Conservation (phyloP, 2,888 invertebrate genomes). For the Drosophila nr. perissopoda region DNA sequence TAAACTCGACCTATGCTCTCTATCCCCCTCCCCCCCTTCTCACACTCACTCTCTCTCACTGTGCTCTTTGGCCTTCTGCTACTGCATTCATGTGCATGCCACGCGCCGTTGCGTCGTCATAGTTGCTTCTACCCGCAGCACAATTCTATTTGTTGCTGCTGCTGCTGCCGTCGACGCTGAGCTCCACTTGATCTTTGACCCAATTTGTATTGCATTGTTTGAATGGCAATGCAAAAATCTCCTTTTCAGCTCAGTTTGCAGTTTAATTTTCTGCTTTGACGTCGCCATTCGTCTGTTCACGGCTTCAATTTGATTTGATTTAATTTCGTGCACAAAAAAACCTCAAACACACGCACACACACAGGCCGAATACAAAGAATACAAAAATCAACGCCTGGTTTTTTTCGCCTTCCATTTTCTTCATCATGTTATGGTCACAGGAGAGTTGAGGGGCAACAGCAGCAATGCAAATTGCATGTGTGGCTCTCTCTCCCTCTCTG, state of each 20-base stretch:
- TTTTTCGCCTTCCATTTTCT: slow-evolving; percentile 51
- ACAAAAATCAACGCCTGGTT: slow-evolving; percentile 44
- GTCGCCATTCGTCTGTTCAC: slow-evolving; percentile 56
- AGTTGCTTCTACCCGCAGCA: slow-evolving; percentile 45
- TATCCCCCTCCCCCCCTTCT: slow-evolving; percentile 1
- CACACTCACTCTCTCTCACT: slow-evolving; percentile 8
- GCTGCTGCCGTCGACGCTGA: slow-evolving; percentile 56
- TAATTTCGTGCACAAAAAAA: slow-evolving; percentile 49
- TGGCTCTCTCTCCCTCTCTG: slow-evolving; percentile 10
- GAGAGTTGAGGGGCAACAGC: slow-evolving; percentile 25
- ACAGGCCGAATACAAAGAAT: slow-evolving; percentile 9
- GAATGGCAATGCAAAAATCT: slow-evolving; percentile 74
- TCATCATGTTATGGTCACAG: slow-evolving; percentile 39
- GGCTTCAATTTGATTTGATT: slow-evolving; percentile 75
- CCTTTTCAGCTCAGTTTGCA: slow-evolving; percentile 51
- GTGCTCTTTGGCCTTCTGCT: slow-evolving; percentile 44
- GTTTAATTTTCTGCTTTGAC: slow-evolving; percentile 73
- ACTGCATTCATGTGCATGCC: slow-evolving; percentile 66
- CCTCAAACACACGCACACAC: slow-evolving; percentile 16
- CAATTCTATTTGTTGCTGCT: slow-evolving; percentile 68
- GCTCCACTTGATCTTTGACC: slow-evolving; percentile 82
- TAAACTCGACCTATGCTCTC: slow-evolving; percentile 72
- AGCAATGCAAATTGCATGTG: slow-evolving; percentile 58
- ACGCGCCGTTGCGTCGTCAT: slow-evolving; percentile 73
- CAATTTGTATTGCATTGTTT: slow-evolving; percentile 80